Evolutionary conservation across 2,888 invertebrate species (phyloP).

Genomic region (Thymelicus sylvestris): DNA sequence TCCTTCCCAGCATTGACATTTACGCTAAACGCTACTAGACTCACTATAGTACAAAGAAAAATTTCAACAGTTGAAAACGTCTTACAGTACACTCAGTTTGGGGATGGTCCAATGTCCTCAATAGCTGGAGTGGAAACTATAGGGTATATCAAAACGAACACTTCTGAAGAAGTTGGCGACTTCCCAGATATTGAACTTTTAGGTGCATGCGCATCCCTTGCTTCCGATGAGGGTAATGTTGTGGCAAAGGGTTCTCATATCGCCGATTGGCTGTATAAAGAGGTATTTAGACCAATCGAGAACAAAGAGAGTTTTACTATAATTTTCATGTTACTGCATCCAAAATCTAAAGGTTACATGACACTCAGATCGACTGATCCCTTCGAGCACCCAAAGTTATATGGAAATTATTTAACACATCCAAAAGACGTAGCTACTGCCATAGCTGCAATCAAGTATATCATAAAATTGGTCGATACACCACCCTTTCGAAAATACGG

Average conservation of each 20-base stretch:
- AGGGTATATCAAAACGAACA: conserved; percentile 84
- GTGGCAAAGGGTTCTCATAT: conserved; percentile 70
- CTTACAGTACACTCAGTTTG: conserved; percentile 66
- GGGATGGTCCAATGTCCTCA: conserved; percentile 81
- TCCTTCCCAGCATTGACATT: conserved; percentile 85
- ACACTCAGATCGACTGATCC: conserved; percentile 87
- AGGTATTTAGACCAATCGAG: conserved; percentile 70
- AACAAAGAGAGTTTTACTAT: conserved; percentile 75
- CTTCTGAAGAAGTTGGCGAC: conserved; percentile 78
- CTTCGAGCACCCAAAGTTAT: conserved; percentile 86
- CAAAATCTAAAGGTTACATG: conserved; percentile 87
- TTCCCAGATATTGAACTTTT: conserved; percentile 88
- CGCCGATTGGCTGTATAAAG: conserved; percentile 71
- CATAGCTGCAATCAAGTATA: conserved; percentile 84
- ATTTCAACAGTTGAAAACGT: conserved; percentile 61
- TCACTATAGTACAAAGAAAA: conserved; percentile 60
- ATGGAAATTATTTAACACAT: conserved; percentile 89
- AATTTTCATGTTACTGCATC: conserved; percentile 84
- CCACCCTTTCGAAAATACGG: conserved; percentile 85
- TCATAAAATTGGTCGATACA: conserved; percentile 83
- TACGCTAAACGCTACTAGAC: conserved; percentile 71
- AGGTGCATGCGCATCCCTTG: conserved; percentile 83
- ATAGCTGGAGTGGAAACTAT: conserved; percentile 85
- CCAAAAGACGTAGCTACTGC: conserved; percentile 85
- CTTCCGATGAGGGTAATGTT: conserved; percentile 80